These are phyloP conservation scores for Caprella mutica DNA, from an alignment of 2,888 invertebrate genomes.

Conservation along the genomic window DNA sequence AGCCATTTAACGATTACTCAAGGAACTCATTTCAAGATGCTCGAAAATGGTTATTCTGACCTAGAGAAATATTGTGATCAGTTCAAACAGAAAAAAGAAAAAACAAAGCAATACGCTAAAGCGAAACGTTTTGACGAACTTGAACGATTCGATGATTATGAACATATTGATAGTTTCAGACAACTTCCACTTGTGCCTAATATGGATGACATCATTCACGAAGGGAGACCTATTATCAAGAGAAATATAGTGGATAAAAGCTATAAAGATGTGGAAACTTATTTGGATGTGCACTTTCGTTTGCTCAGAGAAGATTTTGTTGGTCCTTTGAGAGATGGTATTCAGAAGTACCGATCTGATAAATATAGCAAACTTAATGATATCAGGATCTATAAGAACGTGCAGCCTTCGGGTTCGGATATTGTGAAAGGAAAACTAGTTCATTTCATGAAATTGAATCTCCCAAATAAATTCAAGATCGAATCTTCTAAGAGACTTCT, in stretches of 20 bases:
- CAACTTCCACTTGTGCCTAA: constrained; percentile 40
- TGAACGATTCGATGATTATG: too few species aligned
- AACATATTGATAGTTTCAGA: constrained; percentile 45
- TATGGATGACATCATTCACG: constrained; percentile 38
- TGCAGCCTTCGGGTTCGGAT: constrained; percentile 43
- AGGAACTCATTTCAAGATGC: too few species aligned
- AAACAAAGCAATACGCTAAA: too few species aligned
- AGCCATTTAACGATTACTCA: too few species aligned
- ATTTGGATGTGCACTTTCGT: constrained; percentile 64
- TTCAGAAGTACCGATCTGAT: constrained; percentile 44
- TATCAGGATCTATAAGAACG: constrained; percentile 44
- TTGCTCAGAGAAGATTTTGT: constrained; percentile 68
- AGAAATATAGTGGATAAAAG: constrained; percentile 52
- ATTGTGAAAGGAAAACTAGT: constrained; percentile 36
- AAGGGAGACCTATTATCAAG: constrained; percentile 44
- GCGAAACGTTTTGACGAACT: not conserved
- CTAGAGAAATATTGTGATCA: too few species aligned
- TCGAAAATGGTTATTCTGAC: too few species aligned
- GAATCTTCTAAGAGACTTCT: constrained; percentile 51
- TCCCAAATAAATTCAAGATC: constrained; percentile 41
- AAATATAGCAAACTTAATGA: too few species aligned
- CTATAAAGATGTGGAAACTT: constrained; percentile 55
- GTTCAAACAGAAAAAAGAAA: too few species aligned
- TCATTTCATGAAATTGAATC: constrained; percentile 34
- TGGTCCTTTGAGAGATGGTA: constrained; percentile 56